Percentiles rank a stretch among this genome's conserved stretches.
Conservation (phyloP, 2,797 vertebrate genomes). For the Balearica regulorum region DNA sequence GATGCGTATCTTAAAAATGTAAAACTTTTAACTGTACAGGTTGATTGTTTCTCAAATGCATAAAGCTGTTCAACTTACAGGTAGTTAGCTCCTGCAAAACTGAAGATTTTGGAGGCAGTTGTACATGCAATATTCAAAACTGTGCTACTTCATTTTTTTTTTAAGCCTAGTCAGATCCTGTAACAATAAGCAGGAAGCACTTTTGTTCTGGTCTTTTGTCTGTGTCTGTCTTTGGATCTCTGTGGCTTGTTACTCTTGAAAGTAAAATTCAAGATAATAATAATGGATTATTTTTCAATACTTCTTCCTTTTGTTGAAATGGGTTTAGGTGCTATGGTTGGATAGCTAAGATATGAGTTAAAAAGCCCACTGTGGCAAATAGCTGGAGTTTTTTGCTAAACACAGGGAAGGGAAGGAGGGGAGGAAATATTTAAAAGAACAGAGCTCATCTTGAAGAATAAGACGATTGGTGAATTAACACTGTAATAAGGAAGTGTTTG, state of each 20-base stretch:
- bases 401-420: not conserved
- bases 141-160: not conserved
- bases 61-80: not conserved
- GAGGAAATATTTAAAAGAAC: not conserved
- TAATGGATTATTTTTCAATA: not conserved
- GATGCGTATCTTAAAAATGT: not conserved
- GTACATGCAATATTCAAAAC: not conserved
- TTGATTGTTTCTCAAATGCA: not conserved
- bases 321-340: not conserved
- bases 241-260: not conserved
- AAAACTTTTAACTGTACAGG: not conserved
- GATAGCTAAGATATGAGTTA: not conserved
- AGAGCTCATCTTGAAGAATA: too few relatives aligned
- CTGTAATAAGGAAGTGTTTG: too few relatives aligned
- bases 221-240: not conserved
- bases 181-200: not conserved
- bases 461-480: too few relatives aligned
- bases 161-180: not conserved
- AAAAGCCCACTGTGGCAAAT: not conserved
- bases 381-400: too few relatives aligned
- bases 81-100: not conserved
- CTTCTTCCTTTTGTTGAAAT: not conserved
- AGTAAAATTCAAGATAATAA: not conserved
- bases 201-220: not conserved
- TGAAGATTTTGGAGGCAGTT: not conserved